Base-by-base conservation (phyloP, 2,113 vertebrate genomes). In the Onychostruthus taczanowskii region DNA sequence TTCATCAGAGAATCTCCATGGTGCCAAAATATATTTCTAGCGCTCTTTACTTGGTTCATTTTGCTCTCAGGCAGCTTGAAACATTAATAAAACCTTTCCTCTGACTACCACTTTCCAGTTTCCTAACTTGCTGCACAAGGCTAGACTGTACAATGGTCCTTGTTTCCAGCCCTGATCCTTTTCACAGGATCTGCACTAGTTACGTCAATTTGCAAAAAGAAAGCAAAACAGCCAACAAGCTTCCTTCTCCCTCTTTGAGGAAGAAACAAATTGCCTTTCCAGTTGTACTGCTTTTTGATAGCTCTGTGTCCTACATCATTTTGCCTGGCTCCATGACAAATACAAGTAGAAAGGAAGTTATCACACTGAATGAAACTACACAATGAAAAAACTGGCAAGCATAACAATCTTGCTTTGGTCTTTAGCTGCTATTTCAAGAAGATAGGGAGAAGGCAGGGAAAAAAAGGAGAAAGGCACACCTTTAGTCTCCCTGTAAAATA, bases 171-270 rank as follows among this genome's bases (percentile, higher is more conserved):
- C 61, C 61, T 90, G 68, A 94, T 90, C 94, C 75, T 84, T 68
- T 94, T 88, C 81, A 93, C 76, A 88, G 80, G 94, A 93, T 43
- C 68, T 47, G 70, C 41, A n/a, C 35, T 41, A n/a, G 55, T 81
- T 86, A 88, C 16, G 3, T 63, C 84, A 90, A 30, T 61, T 50
- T 68, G 37, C 59, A 81, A 70, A 77, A 77, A 93, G 13, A 64
- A 73, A 74, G 58, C 5, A 39, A 43, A 52, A 27, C 19, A 26
- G 69, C 13, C 79, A 73, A 56, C 30, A 55, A 67, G 53, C 13
- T 49, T 75, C 56, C 33, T 89, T 52, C 27, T 31, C 56, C 13
- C 21, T 69, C 77, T 35, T 5, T 19, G 16, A 49, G n/a, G 33
- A 56, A 26, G 39, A 64, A 52, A 9, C 10, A n/a, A 93, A 74